Base-by-base conservation (phyloP, 2,113 vertebrate genomes). In the Butorides virescens region DNA sequence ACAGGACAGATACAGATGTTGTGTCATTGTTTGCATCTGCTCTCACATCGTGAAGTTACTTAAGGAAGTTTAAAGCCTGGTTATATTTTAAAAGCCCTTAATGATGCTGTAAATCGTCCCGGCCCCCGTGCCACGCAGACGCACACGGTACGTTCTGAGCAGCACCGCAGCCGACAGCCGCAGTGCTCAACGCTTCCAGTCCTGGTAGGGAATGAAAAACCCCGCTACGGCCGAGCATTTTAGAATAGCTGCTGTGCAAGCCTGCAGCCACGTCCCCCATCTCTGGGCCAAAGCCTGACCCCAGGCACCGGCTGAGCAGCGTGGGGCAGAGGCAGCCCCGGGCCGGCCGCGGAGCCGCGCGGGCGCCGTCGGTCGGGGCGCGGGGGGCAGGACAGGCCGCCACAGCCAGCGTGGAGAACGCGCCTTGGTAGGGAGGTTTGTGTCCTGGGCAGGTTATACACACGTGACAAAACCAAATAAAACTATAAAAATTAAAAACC, bases 291-390 rank as follows among this genome's bases (percentile, higher is more conserved):
- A 46, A 53, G 11, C 22, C 62, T 10, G 34, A 59, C 18, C 19
- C 7, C 5, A 27, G 61, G 21, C 17, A 8, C 2, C 10, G 15
- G 66, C 9, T 8, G 27, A 37, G 34, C 42, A 29, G 25, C 22
- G 12, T 1, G 6, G 30, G 15, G 23, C 34, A 61, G 36, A 53
- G 1, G 2, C 7, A 53, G 21, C 27, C 56, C 65, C 46, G 6
- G 18, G 15, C 13, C 13, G 84, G 5, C 8, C 8, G 47, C 1
- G 4, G n/a, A 63, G 2, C 47, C 7, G 56, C 86, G 16, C 56
- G 2, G 15, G n/a, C 46, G 22, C 39, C 22, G 5, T 2, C 46
- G 4, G 0, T 3, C 22, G 3, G 17, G 12, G 10, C 6, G 29
- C 22, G 7, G 13, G 26, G 25, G 32, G 73, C 22, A 22, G 74